Evolutionary conservation across 53 echinoderm and acorn worm species (phyloP), one percentile per base, ranked within the genome.

Genomic region (Stichopus horrens): DNA sequence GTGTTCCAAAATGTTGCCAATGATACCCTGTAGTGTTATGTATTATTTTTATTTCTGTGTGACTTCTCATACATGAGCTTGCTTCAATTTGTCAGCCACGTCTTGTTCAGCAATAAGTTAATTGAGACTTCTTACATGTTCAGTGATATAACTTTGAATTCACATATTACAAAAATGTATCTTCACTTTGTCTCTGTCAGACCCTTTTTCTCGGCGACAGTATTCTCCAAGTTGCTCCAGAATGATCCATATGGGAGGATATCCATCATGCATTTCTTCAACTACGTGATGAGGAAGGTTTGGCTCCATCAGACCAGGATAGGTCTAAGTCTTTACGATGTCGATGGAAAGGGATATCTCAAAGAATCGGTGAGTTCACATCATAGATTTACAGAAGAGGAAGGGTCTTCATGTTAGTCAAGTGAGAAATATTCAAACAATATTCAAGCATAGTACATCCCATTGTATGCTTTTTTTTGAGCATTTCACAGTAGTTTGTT

Each of bases 231-330:
- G 90, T 77, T 97, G 53, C 90, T 95, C 19, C 97, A 97, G 82
- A 95, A 90, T 14, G 97, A 97, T 77, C 97, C 97, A 4, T 97
- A 97, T 22, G 97, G 97, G 9, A 81, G 97, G 52, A 95, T 97
- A 88, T 97, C 95, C 74, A 97, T 97, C 90, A 97, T 97, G 97
- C 97, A 97, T 71, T 97, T 97, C 95, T 97, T 97, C 86, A 97
- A 97, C 88, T 97, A 97, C 77, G 97, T 97, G 23, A 97, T 97
- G 97, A 89, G 97, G 51, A 97, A 97, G 63, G 97, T 97, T 77
- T 97, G 97, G 97, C 90, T 97, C 4, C 97, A 97, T 73, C 97
- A 97, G 90, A 97, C 97, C 6, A 88, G 97, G 57, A 97, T 97
- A 37, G 97, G 97, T 53, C 95, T 97, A 76, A 97, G 97, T 83